Conservation (phyloP, 2,113 vertebrate genomes). For the Alexandromys fortis region DNA sequence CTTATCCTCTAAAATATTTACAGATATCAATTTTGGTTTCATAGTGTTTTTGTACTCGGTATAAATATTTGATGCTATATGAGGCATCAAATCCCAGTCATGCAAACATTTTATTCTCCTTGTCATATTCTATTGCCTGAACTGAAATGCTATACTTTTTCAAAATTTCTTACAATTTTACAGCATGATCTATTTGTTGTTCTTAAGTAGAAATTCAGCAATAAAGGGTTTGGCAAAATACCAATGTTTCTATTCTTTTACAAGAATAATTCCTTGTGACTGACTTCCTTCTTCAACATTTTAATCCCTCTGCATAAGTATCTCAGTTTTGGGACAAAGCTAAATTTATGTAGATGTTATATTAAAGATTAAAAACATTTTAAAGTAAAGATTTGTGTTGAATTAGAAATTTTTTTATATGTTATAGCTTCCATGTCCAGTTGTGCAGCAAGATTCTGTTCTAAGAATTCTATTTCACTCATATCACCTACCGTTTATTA, state of each 20-base stretch:
- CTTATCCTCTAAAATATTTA: conserved; percentile 40
- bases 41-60: not conserved
- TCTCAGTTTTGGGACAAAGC: not conserved
- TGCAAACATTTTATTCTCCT: conserved; percentile 2
- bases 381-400: not conserved
- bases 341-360: not conserved
- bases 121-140: conserved; percentile 23
- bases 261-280: not conserved
- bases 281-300: not conserved
- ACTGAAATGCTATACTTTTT: not conserved
- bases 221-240: not conserved
- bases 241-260: not conserved
- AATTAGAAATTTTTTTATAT: not conserved
- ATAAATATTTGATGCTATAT: conserved; percentile 26
- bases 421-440: not conserved
- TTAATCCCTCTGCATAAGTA: not conserved
- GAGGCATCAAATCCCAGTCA: not conserved
- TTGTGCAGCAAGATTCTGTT: not conserved
- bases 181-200: not conserved
- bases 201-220: not conserved
- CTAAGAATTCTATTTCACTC: not conserved
- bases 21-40: not conserved
- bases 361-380: not conserved
- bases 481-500: not conserved
- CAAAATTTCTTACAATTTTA: conserved; percentile 7